Evolutionary conservation across 2,888 invertebrate genomes (phyloP).

Genomic region (Sympetrum striolatum): DNA sequence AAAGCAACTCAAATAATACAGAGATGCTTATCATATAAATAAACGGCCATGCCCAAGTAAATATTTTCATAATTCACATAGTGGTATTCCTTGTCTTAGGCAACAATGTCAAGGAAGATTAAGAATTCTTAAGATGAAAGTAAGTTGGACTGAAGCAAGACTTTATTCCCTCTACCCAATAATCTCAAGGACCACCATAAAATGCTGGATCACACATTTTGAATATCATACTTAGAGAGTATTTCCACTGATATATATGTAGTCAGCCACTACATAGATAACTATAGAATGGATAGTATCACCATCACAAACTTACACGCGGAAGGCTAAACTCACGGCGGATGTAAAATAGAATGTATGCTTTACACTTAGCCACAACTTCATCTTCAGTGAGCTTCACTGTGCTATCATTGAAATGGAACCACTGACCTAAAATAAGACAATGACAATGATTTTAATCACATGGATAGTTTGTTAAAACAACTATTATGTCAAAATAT

Average conservation of each 20-base stretch:
- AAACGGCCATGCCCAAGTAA: background rate
- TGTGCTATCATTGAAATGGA: slow-evolving; percentile 85
- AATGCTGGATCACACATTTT: slow-evolving; percentile 24
- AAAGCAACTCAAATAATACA: background rate
- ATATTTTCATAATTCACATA: background rate
- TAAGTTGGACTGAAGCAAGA: slow-evolving; percentile 15
- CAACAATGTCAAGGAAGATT: background rate
- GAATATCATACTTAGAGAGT: slow-evolving; percentile 36
- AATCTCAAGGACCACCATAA: slow-evolving; percentile 19
- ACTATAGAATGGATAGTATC: slow-evolving; percentile 19
- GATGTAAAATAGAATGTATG: slow-evolving; percentile 86
- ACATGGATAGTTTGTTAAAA: no score
- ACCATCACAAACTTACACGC: slow-evolving; percentile 41
- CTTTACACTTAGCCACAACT: slow-evolving; percentile 78
- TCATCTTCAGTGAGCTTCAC: slow-evolving; percentile 73
- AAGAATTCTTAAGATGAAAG: slow-evolving; percentile 20
- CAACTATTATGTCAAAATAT: no score
- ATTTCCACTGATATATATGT: slow-evolving; percentile 29
- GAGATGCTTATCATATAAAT: background rate
- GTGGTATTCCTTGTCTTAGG: background rate
- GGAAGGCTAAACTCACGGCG: slow-evolving; percentile 68
- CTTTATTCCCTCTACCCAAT: slow-evolving; percentile 12
- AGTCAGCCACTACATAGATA: background rate
- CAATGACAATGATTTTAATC: background rate
- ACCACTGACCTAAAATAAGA: slow-evolving; percentile 70